Conservation (phyloP, 1,140 invertebrate genomes). For the Globodera rostochiensis region DNA sequence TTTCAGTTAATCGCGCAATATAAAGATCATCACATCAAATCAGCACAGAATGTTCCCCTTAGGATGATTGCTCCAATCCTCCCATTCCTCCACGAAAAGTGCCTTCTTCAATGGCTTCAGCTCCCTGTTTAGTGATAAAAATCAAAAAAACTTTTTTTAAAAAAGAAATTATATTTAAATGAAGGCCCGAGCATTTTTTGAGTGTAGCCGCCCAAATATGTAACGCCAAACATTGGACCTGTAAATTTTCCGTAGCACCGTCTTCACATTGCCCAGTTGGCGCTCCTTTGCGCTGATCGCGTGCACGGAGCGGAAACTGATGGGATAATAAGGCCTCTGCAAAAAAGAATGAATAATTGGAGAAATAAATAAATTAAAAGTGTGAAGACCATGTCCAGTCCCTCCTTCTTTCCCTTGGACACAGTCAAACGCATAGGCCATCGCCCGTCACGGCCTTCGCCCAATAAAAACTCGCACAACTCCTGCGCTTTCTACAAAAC, state of each 20-base stretch:
- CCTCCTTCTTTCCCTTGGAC: not conserved
- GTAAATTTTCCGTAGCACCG: constrained; percentile 15
- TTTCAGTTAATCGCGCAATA: no score
- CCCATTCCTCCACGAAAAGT: not conserved
- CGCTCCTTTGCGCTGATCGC: constrained; percentile 36
- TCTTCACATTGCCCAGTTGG: constrained; percentile 30
- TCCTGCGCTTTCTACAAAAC: constrained; percentile 37
- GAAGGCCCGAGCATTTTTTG: no score
- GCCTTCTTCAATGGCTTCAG: not conserved
- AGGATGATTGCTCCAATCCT: not conserved
- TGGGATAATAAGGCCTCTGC: constrained; percentile 35
- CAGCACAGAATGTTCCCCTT: not conserved
- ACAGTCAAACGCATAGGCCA: constrained; percentile 33
- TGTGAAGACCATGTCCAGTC: not conserved
- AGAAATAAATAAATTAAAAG: not conserved
- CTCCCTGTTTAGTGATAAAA: not conserved
- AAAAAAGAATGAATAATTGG: not conserved
- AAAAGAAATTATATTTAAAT: no score
- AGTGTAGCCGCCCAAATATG: no score
- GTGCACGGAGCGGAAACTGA: constrained; percentile 39
- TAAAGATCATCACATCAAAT: not conserved
- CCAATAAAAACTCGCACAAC: constrained; percentile 22
- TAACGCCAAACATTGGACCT: not conserved
- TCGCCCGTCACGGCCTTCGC: constrained; percentile 8
- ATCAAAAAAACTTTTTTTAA: no score